phyloP scores from a whole-genome alignment of 1,140 invertebrate genomes.

The Muscidifurax raptorellus region DNA sequence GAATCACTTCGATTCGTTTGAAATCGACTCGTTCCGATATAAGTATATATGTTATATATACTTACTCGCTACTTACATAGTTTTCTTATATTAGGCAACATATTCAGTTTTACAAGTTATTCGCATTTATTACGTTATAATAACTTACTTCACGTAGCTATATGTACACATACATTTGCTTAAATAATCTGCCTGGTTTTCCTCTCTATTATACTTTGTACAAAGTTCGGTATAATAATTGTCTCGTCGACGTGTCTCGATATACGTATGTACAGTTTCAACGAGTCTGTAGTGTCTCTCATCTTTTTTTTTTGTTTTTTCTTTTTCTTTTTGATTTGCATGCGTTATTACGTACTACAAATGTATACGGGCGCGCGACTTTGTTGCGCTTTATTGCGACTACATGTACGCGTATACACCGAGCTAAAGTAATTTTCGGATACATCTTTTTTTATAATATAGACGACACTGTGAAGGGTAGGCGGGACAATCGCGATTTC shows the following conservation, averaged over 20 bases:
- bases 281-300: not conserved
- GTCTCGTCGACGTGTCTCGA: not conserved
- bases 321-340: constrained; percentile 41
- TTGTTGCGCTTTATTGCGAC: not conserved
- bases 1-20: not conserved
- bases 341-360: not conserved
- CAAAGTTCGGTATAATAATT: constrained; percentile 19
- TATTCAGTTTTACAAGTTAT: constrained; percentile 27
- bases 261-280: constrained; percentile 40
- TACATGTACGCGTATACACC: constrained; percentile 33
- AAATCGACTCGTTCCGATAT: constrained; percentile 11
- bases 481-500: constrained; percentile 7
- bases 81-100: constrained; percentile 23
- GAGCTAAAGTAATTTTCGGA: constrained; percentile 28
- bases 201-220: constrained; percentile 29
- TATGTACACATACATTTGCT: constrained; percentile 34
- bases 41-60: not conserved
- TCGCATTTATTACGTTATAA: not conserved
- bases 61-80: not conserved
- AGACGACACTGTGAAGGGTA: constrained; percentile 21
- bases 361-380: not conserved
- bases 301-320: not conserved
- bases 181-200: not conserved
- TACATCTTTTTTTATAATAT: constrained; percentile 25
- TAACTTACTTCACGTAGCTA: not conserved